Evolutionary conservation across 2,113 vertebrate genomes (phyloP).

Genomic region (Heterotilapia buettikoferi): DNA sequence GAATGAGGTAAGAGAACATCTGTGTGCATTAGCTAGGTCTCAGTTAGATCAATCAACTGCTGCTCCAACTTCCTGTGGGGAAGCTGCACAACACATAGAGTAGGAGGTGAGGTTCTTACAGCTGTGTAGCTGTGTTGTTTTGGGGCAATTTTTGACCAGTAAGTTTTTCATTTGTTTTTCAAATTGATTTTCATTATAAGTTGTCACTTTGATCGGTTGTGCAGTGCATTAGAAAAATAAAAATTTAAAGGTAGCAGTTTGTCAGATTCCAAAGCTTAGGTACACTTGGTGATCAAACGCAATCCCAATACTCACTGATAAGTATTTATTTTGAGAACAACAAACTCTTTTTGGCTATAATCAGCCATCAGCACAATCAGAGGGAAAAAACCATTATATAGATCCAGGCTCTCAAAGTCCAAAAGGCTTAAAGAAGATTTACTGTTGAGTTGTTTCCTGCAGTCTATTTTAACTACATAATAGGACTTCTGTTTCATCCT

Average conservation of each 20-base stretch:
- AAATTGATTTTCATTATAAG: neutral
- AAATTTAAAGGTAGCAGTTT: neutral
- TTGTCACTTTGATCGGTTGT: neutral
- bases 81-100: neutral
- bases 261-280: neutral
- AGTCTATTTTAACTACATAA: neutral
- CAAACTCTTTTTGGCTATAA: neutral
- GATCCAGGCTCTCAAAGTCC: neutral
- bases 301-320: neutral
- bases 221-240: neutral
- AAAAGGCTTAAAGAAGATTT: neutral
- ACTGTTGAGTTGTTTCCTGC: neutral
- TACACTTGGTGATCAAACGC: neutral
- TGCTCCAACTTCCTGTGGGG: neutral
- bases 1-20: neutral
- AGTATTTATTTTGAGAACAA: neutral
- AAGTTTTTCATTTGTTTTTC: neutral
- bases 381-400: neutral
- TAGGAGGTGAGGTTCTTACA: neutral
- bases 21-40: neutral
- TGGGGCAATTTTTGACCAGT: neutral
- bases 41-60: neutral
- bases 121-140: neutral
- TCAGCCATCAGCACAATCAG: neutral
- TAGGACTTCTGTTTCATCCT: neutral